Conservation (phyloP, 2,888 invertebrate species). For the Ennomos fuscantarius region DNA sequence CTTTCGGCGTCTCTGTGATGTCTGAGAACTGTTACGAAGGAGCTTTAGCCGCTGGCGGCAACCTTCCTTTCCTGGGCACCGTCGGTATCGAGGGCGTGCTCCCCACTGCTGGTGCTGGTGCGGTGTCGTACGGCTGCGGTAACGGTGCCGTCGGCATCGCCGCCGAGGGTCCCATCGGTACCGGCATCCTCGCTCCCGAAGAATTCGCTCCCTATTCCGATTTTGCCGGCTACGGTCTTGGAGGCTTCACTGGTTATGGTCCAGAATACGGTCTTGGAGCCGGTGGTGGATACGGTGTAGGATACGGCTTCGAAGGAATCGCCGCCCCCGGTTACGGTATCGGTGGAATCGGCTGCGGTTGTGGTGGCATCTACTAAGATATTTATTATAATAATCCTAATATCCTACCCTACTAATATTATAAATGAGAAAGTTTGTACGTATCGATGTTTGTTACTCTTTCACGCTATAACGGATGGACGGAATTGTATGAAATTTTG, state of each 20-base stretch:
- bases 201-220: conserved; percentile 6
- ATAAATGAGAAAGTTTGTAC: no score
- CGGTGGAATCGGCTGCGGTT: conserved; percentile 27
- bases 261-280: conserved; percentile 19
- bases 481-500: no score
- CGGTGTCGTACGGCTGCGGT: conserved; percentile 51
- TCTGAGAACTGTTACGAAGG: conserved; percentile 58
- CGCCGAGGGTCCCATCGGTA: conserved; percentile 38
- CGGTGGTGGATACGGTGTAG: neutral
- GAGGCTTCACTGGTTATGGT: conserved; percentile 31
- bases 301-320: conserved; percentile 23
- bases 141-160: conserved; percentile 48
- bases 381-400: neutral
- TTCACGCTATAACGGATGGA: no score
- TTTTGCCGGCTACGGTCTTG: conserved; percentile 28
- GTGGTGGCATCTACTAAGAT: conserved; percentile 12
- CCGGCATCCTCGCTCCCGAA: conserved; percentile 20
- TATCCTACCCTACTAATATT: no score
- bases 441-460: no score
- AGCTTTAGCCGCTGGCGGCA: conserved; percentile 49
- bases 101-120: conserved; percentile 50
- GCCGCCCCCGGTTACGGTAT: conserved; percentile 18
- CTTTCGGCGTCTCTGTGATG: conserved; percentile 51
- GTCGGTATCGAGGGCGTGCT: conserved; percentile 52
- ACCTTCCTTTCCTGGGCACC: conserved; percentile 54